Conservation (phyloP, 1,140 invertebrate species). For the Ephestia elutella region DNA sequence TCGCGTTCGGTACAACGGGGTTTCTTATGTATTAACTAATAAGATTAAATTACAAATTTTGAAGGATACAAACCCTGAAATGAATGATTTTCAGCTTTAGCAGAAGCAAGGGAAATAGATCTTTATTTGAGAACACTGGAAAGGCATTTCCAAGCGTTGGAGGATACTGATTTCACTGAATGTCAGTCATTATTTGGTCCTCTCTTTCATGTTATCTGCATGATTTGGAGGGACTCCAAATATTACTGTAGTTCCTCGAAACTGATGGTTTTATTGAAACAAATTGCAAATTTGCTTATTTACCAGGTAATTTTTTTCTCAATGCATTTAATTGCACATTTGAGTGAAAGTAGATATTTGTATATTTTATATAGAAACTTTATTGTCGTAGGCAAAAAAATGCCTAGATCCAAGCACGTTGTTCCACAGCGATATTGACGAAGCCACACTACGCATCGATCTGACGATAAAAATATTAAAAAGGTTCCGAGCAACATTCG, state of each 20-base stretch:
- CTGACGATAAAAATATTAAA: conserved; percentile 82
- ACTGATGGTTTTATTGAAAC: conserved; percentile 90
- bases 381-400: conserved; percentile 79
- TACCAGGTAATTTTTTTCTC: conserved; percentile 76
- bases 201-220: conserved; percentile 88
- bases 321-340: background rate
- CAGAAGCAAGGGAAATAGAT: conserved; percentile 93
- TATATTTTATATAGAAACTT: conserved; percentile 8
- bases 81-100: conserved; percentile 77
- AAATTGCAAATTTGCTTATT: conserved; percentile 94
- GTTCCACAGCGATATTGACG: conserved; percentile 93
- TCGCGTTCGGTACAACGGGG: background rate
- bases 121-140: conserved; percentile 89
- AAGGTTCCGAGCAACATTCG: conserved; percentile 78
- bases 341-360: background rate
- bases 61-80: no score
- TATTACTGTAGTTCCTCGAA: conserved; percentile 93
- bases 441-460: conserved; percentile 86
- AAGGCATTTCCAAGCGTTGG: conserved; percentile 85
- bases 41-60: no score
- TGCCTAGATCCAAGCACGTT: conserved; percentile 91
- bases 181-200: conserved; percentile 82
- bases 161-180: conserved; percentile 90
- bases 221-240: conserved; percentile 91
- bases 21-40: background rate